Evolutionary conservation across 2,113 vertebrate genomes (phyloP), one percentile per base, ranked within the genome.

Genomic region (Podilymbus podiceps): DNA sequence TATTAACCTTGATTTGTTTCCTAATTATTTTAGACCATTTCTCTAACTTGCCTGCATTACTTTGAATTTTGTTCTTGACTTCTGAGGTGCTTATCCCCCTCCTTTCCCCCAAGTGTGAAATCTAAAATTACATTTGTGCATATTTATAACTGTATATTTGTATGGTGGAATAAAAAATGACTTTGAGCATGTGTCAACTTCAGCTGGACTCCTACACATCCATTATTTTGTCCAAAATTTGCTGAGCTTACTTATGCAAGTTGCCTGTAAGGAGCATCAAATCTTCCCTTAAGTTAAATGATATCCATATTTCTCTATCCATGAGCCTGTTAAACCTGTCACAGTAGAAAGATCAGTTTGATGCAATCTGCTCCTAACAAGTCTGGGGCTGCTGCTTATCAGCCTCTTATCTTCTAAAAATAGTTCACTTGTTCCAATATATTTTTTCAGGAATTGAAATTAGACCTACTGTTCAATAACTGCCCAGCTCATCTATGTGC

Each of bases 371-470:
- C 12, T 67, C n/a, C 62, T 72, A 47, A 68, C 87, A 82, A 85
- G 77, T 92, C 91, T 78, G 47, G 27, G 27, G 81, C 72, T 95
- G 93, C 92, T 94, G 68, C 69, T 91, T 89, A 87, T 52, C 83
- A 96, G 81, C 72, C 49, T 87, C 35, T 23, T 85, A 60, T 94
- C 87, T 85, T 81, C 84, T 92, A 92, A 94, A 92, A 94, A 85
- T 53, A 89, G 76, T 81, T 84, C 2, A 63, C 86, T 84, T 91
- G n/a, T 74, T 82, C 77, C 56, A 78, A n/a, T 87, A 35, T 64
- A 55, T 91, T 95, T 81, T 92, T 92, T 53, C 73, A 89, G 77
- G 84, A 92, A 89, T 56, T 92, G 46, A 77, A 93, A 59, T 67
- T n/a, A 93, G 76, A 77, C 50, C 6, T 9, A 19, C 71, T 53